phyloP scores from a whole-genome alignment of 1,140 invertebrate species.

The Papilio machaon region DNA sequence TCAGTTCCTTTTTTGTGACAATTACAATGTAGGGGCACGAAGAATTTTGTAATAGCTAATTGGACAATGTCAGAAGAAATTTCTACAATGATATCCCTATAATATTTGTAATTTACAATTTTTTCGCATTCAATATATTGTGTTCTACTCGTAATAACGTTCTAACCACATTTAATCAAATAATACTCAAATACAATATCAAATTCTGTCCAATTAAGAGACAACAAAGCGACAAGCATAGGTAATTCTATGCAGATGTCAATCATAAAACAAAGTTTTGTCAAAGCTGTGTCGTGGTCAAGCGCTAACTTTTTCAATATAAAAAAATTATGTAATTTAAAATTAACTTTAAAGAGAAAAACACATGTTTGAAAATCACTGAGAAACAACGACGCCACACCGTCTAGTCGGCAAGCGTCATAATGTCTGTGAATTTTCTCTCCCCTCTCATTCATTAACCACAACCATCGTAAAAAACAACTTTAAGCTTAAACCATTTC shows the following conservation, averaged over 20 bases:
- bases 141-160: too few species aligned
- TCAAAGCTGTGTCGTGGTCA: too few species aligned
- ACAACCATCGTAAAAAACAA: neutral
- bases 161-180: too few species aligned
- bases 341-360: neutral
- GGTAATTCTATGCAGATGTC: too few species aligned
- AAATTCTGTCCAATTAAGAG: too few species aligned
- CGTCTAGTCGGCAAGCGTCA: constrained; percentile 5
- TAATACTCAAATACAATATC: too few species aligned
- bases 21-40: neutral
- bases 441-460: neutral
- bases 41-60: neutral
- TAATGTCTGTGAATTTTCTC: neutral
- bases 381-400: neutral
- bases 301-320: too few species aligned
- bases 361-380: neutral
- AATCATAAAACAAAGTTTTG: neutral
- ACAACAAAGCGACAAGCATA: too few species aligned
- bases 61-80: neutral
- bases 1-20: constrained; percentile 4
- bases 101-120: neutral
- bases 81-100: neutral
- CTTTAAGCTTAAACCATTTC: neutral
- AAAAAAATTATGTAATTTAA: too few species aligned
- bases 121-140: neutral